phyloP scores from a whole-genome alignment of 2,888 invertebrate species.

The Synanthedon myopaeformis region DNA sequence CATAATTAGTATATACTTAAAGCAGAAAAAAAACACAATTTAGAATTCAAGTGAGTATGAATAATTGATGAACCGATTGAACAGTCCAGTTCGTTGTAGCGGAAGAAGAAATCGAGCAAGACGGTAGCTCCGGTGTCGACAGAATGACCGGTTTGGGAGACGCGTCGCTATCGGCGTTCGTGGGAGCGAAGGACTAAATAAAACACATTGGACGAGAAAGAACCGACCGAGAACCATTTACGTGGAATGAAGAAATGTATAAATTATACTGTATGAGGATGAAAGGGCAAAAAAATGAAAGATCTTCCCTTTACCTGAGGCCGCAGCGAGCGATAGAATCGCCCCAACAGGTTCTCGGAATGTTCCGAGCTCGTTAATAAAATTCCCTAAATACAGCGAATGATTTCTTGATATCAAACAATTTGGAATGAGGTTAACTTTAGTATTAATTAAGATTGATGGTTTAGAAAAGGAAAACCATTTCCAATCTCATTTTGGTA shows the following conservation, averaged over 20 bases:
- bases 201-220: constrained; percentile 14
- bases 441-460: too few relatives aligned
- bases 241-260: constrained; percentile 28
- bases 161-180: constrained; percentile 26
- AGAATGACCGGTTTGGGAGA: constrained; percentile 31
- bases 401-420: constrained; percentile 21
- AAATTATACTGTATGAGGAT: constrained; percentile 29
- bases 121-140: constrained; percentile 33
- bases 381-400: constrained; percentile 19
- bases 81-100: constrained; percentile 28
- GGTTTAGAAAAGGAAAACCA: too few relatives aligned
- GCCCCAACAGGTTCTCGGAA: constrained; percentile 32
- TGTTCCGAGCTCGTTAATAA: constrained; percentile 22
- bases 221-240: constrained; percentile 25
- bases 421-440: not conserved
- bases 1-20: constrained; percentile 13
- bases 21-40: constrained; percentile 14
- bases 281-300: constrained; percentile 32
- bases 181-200: constrained; percentile 36
- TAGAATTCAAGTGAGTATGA: constrained; percentile 40
- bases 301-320: constrained; percentile 29
- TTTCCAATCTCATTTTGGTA: constrained; percentile 6
- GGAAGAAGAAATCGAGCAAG: constrained; percentile 50
- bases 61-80: constrained; percentile 43
- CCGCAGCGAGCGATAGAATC: constrained; percentile 22